phyloP scores from a whole-genome alignment of 2,888 invertebrate genomes.

The Norana najaformis region DNA sequence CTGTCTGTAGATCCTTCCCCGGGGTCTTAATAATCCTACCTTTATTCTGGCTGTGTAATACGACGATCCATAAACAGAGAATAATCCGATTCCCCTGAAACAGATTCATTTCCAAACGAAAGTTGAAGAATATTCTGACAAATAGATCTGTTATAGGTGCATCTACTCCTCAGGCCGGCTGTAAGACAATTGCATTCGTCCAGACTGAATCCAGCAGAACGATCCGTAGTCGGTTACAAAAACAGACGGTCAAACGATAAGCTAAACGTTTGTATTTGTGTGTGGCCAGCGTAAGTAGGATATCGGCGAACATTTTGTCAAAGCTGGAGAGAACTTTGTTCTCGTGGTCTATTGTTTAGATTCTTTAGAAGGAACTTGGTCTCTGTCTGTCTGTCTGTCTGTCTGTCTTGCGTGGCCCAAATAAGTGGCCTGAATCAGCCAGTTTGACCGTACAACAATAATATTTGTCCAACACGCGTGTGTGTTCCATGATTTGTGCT shows the following conservation, averaged over 20 bases:
- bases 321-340: background rate
- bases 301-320: conserved; percentile 13
- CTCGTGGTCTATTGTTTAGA: background rate
- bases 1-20: background rate
- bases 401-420: background rate
- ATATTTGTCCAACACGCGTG: background rate
- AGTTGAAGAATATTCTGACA: background rate
- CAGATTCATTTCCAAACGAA: background rate
- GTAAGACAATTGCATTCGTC: background rate
- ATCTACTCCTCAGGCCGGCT: background rate
- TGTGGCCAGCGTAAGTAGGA: too few species aligned
- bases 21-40: background rate
- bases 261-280: background rate
- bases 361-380: background rate
- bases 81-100: background rate
- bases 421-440: background rate
- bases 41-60: background rate
- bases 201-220: background rate
- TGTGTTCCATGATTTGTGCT: background rate
- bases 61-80: background rate
- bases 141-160: background rate
- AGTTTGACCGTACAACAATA: background rate
- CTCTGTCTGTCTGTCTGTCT: too few species aligned
- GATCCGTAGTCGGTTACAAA: background rate
- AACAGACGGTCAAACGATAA: background rate